Conservation (phyloP, 2,888 invertebrate species). For the Encarsia formosa region DNA sequence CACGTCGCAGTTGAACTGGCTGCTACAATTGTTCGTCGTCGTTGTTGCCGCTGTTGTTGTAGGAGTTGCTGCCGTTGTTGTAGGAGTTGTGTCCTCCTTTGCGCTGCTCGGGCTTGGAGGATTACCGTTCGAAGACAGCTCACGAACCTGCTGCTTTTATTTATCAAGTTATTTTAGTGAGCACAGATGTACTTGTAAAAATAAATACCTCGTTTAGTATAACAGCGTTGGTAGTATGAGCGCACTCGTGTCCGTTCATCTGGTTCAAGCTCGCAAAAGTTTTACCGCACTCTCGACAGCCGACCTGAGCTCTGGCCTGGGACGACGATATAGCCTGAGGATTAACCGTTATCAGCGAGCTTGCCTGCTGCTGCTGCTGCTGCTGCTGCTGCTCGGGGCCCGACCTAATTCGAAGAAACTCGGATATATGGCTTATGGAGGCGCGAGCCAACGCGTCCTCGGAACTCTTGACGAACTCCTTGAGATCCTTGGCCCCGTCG, state of each 20-base stretch:
- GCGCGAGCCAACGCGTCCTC: slow-evolving; percentile 44
- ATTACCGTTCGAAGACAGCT: too few relatives aligned
- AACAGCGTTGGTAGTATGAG: too few relatives aligned
- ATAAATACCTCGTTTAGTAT: slow-evolving; percentile 36
- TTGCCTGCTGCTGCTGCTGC: too few relatives aligned
- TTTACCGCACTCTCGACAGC: slow-evolving; percentile 49
- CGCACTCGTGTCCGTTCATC: slow-evolving; percentile 42
- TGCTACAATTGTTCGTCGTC: slow-evolving; percentile 14
- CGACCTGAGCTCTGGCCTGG: slow-evolving; percentile 29
- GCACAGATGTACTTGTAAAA: too few relatives aligned
- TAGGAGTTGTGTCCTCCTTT: background rate
- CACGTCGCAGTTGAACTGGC: slow-evolving; percentile 55
- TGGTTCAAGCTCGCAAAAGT: slow-evolving; percentile 41
- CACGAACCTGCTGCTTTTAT: background rate
- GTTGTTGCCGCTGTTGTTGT: background rate
- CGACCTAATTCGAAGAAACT: slow-evolving; percentile 45
- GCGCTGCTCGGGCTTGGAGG: too few relatives aligned
- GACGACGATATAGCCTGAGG: slow-evolving; percentile 44
- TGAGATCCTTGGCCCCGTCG: slow-evolving; percentile 44
- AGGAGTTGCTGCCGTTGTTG: background rate
- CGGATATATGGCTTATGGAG: slow-evolving; percentile 48
- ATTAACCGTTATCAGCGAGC: slow-evolving; percentile 45
- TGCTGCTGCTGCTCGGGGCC: slow-evolving; percentile 41
- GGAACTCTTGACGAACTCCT: slow-evolving; percentile 40
- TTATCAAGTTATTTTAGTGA: background rate